Conservation (phyloP, 2,113 vertebrate genomes). For the Damaliscus lunatus region DNA sequence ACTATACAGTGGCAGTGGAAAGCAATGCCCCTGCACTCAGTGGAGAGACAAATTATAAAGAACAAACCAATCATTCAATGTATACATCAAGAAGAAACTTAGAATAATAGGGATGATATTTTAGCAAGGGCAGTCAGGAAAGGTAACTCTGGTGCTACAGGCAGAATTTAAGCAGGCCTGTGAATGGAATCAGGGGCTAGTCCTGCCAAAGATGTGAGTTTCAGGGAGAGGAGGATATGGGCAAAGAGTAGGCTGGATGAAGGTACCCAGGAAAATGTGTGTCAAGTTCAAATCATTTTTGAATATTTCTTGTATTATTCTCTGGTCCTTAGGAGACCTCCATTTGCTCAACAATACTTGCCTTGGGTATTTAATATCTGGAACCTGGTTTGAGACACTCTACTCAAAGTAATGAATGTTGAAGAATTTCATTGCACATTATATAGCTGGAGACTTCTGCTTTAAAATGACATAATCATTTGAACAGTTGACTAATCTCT, state of each 20-base stretch:
- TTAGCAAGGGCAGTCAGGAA: not conserved
- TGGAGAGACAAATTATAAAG: not conserved
- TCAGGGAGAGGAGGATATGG: not conserved
- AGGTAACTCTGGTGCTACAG: not conserved
- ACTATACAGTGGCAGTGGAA: not conserved
- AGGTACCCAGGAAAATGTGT: not conserved
- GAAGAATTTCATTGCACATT: not conserved
- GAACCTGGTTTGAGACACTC: not conserved
- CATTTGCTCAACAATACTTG: not conserved
- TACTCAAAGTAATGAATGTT: not conserved
- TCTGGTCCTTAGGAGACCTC: not conserved
- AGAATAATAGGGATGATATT: not conserved
- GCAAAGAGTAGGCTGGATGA: not conserved
- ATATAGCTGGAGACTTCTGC: not conserved
- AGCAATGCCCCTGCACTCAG: not conserved
- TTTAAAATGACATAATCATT: not conserved
- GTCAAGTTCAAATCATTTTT: not conserved
- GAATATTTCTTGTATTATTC: not conserved
- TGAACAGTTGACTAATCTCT: not conserved
- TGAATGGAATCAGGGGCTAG: not conserved
- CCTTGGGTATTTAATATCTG: not conserved
- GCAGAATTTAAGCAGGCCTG: not conserved
- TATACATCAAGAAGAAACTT: not conserved
- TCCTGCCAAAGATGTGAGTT: not conserved
- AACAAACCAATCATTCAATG: not conserved